Percentiles rank a stretch among this genome's conserved stretches.
Evolutionary conservation across 1,140 invertebrate genomes (phyloP).

Genomic region (Ceratoteleas bidentatus): DNA sequence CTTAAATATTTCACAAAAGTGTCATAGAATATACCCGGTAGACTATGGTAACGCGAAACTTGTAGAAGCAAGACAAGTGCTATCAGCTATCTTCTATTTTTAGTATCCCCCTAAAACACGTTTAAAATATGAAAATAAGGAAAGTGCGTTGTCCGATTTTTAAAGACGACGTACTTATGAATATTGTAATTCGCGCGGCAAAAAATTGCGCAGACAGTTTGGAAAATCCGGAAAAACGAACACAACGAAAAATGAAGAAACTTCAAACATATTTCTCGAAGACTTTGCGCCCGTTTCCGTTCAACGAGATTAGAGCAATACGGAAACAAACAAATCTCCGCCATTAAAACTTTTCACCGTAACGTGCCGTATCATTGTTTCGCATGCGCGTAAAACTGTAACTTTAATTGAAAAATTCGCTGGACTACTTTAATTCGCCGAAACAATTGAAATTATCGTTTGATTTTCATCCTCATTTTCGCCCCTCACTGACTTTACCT

Average conservation of each 20-base stretch:
- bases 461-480: neutral
- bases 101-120: conserved; percentile 26
- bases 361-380: neutral
- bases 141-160: conserved; percentile 38
- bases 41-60: conserved; percentile 47
- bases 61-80: conserved; percentile 52
- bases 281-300: neutral
- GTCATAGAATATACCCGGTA: conserved; percentile 43
- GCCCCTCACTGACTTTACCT: neutral
- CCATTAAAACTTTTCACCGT: neutral
- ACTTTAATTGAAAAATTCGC: neutral
- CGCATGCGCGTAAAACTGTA: neutral
- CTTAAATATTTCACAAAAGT: conserved; percentile 40
- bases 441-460: neutral
- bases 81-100: conserved; percentile 48
- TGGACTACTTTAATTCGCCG: neutral
- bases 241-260: neutral
- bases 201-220: neutral
- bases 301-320: neutral
- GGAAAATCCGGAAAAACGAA: too few species aligned
- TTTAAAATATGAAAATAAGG: conserved; percentile 44
- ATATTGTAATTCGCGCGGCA: neutral
- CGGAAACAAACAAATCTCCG: neutral
- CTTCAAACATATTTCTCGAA: neutral
- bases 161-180: neutral